phyloP scores from a whole-genome alignment of 2,113 vertebrate species.

The Miniopterus natalensis region DNA sequence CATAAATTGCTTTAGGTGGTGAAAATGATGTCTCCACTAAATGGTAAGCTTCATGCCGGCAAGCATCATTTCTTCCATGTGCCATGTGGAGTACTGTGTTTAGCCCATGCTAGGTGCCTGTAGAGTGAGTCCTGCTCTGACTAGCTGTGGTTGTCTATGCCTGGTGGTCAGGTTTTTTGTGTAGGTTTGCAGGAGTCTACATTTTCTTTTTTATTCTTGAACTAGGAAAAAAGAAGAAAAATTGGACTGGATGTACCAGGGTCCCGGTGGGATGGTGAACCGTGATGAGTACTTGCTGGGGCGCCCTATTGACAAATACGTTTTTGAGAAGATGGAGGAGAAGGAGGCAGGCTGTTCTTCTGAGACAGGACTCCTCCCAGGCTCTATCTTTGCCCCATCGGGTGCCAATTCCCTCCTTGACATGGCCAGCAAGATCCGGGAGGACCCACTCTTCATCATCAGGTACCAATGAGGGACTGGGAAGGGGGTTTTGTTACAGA shows the following conservation, averaged over 20 bases:
- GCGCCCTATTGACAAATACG: conserved; percentile 95
- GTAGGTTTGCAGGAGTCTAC: neutral
- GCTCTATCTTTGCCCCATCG: conserved; percentile 93
- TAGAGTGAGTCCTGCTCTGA: neutral
- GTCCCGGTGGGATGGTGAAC: conserved; percentile 94
- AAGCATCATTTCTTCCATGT: neutral
- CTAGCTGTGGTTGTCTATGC: neutral
- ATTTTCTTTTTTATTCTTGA: neutral
- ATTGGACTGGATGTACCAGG: conserved; percentile 99
- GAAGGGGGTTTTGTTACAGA: neutral
- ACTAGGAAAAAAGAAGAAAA: conserved; percentile 96
- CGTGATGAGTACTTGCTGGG: conserved; percentile 98
- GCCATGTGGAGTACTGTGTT: fast-evolving
- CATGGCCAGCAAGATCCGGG: conserved; percentile 97
- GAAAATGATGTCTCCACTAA: neutral
- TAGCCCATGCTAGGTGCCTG: too few species aligned
- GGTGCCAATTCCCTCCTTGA: conserved; percentile 93
- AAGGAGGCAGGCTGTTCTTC: conserved; percentile 92
- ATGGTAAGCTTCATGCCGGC: neutral
- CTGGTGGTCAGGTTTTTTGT: neutral
- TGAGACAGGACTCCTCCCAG: conserved; percentile 95
- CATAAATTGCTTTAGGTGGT: neutral
- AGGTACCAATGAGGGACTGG: conserved; percentile 85
- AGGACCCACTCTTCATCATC: conserved; percentile 97
- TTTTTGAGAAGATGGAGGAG: conserved; percentile 94